phyloP scores from a whole-genome alignment of 2,888 invertebrate genomes.

The Keiferia lycopersicella region DNA sequence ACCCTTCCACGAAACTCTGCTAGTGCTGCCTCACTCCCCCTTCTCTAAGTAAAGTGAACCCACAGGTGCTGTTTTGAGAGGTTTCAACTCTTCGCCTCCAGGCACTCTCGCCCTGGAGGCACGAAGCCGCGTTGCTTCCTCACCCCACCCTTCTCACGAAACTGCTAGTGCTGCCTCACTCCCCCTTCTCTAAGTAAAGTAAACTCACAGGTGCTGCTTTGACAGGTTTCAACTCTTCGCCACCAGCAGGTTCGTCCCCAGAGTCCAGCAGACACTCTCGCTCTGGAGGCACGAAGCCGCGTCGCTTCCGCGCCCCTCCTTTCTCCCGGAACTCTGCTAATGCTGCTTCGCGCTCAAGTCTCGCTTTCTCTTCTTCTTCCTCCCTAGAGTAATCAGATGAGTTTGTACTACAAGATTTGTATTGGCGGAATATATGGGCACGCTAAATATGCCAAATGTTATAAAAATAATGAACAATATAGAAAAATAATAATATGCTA shows the following conservation, averaged over 20 bases:
- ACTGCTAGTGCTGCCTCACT: slow-evolving; percentile 40
- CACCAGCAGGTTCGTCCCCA: slow-evolving; percentile 66
- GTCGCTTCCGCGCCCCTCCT: slow-evolving; percentile 54
- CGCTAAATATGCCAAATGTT: too few relatives aligned
- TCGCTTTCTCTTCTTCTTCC: slow-evolving; percentile 57
- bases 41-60: slow-evolving; percentile 20
- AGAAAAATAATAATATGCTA: too few relatives aligned
- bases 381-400: slow-evolving; percentile 33
- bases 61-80: slow-evolving; percentile 38
- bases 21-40: slow-evolving; percentile 51
- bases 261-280: slow-evolving; percentile 75
- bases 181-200: slow-evolving; percentile 49
- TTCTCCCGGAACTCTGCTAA: slow-evolving; percentile 41
- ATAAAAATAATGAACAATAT: too few relatives aligned
- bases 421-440: not conserved
- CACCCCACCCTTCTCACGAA: slow-evolving; percentile 38
- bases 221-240: slow-evolving; percentile 42
- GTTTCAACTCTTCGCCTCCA: slow-evolving; percentile 45
- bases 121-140: slow-evolving; percentile 77
- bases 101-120: slow-evolving; percentile 81
- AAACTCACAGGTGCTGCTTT: slow-evolving; percentile 32
- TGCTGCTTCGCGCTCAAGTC: slow-evolving; percentile 56
- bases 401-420: not conserved
- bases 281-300: slow-evolving; percentile 83
- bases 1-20: slow-evolving; percentile 42